These are phyloP conservation scores for Caerostris extrusa DNA, from an alignment of 1,140 invertebrate genomes.

Conservation along the genomic window DNA sequence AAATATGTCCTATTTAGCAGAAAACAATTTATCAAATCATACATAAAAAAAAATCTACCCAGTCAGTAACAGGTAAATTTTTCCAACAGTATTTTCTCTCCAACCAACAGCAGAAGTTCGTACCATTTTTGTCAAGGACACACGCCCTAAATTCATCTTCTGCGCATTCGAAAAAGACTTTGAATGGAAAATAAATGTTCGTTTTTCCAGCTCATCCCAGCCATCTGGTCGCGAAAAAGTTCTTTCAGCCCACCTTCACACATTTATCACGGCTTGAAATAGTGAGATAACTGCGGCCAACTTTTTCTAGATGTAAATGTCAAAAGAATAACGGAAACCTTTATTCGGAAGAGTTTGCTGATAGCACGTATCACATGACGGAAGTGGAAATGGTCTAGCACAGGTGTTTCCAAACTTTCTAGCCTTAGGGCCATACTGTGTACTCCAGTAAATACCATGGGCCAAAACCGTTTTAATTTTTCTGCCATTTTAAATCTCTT, in stretches of 20 bases:
- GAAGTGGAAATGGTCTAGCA: not conserved
- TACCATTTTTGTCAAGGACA: not conserved
- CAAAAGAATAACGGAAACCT: not conserved
- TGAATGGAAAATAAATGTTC: slow-evolving; percentile 20
- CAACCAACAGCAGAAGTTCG: not conserved
- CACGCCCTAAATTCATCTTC: not conserved
- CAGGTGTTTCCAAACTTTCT: too few relatives aligned
- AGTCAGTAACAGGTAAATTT: not conserved
- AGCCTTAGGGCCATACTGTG: too few relatives aligned
- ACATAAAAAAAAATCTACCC: not conserved
- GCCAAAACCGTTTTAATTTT: too few relatives aligned
- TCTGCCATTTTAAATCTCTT: too few relatives aligned
- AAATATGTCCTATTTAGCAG: not conserved
- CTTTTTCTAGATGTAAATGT: not conserved
- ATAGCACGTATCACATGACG: not conserved
- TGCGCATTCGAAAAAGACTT: not conserved
- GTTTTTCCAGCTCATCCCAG: not conserved
- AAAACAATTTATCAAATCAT: not conserved
- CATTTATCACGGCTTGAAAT: not conserved
- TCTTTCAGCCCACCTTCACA: not conserved
- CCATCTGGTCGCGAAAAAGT: not conserved
- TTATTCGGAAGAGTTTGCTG: not conserved
- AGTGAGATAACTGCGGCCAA: not conserved
- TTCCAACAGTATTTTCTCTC: not conserved
- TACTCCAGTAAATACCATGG: too few relatives aligned